Base-by-base conservation (phyloP, 2,113 vertebrate species). In the Ceyx melanurus region DNA sequence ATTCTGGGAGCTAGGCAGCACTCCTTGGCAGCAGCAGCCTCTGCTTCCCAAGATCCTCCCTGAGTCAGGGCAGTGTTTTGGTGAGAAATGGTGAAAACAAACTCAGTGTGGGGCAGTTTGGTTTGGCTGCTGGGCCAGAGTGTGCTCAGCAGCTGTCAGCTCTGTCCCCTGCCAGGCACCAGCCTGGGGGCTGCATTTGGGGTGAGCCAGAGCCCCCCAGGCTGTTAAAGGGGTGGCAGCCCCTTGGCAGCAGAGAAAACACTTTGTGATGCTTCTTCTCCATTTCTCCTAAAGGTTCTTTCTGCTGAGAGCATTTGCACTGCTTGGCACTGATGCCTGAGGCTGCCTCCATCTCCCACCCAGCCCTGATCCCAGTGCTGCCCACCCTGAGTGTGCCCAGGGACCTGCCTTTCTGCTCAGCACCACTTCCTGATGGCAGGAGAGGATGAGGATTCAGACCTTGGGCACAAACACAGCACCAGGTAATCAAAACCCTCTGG, bases 1-100 rank as follows among this genome's bases (percentile, higher is more conserved):
- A 91, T 37, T 79, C 83, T 94, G 95, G 90, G 95, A 93, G 89
- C 21, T 82, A 75, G 80, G 82, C 46, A 84, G 86, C 83, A 37
- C 58, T 50, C 83, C 82, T 46, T 90, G 93, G 92, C 96, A 90
- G 90, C 84, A 84, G 89, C 74, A 85, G 82, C 10, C 58, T 58
- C 42, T 5, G 1, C 64, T 70, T 35, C 58, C 43, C 33, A 20
- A 51, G 87, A 76, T 57, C 26, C 65, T 77, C 35, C 50, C 64
- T 62, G 33, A 42, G 53, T 84, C 80, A 83, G 73, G 62, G 53
- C 80, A 54, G 66, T 14, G n/a, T 86, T 94, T 68, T 86, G 90
- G 88, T 95, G 88, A 93, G 94, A 57, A 88, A 65, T 3, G 50
- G 61, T 26, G 71, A 9, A 22, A 20, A 43, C 23, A 35, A 57